Evolutionary conservation across 2,888 invertebrate species (phyloP).

Genomic region (Clistopyga incitator): DNA sequence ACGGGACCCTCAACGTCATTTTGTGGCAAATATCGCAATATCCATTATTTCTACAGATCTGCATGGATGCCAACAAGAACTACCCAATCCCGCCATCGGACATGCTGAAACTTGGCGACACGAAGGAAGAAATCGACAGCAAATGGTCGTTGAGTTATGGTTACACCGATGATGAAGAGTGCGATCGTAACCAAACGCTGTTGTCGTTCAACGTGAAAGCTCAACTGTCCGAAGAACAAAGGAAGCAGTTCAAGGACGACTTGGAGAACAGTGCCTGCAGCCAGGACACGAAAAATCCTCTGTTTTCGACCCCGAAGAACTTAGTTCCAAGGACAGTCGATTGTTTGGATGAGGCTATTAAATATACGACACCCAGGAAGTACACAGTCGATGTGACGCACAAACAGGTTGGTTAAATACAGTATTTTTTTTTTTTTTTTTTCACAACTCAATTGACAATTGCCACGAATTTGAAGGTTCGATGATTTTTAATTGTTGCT

Average conservation of each 20-base stretch:
- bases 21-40: neutral
- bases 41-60: constrained; percentile 73
- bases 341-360: constrained; percentile 72
- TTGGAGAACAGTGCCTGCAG: constrained; percentile 71
- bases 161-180: constrained; percentile 77
- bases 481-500: constrained; percentile 50
- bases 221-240: constrained; percentile 80
- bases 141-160: constrained; percentile 78
- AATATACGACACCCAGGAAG: constrained; percentile 79
- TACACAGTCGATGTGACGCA: constrained; percentile 76
- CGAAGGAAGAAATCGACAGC: constrained; percentile 75
- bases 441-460: constrained; percentile 28
- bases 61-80: constrained; percentile 79
- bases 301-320: constrained; percentile 69
- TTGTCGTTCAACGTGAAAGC: constrained; percentile 78
- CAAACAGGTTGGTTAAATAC: constrained; percentile 62
- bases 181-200: constrained; percentile 77
- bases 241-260: constrained; percentile 70
- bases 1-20: neutral
- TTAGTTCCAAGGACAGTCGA: constrained; percentile 73
- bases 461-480: too few relatives aligned
- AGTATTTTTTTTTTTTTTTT: too few relatives aligned
- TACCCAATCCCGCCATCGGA: constrained; percentile 70
- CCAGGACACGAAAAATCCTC: constrained; percentile 71
- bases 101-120: constrained; percentile 64